Conservation (phyloP, 1,140 invertebrate genomes). For the Macrobrachium rosenbergii region DNA sequence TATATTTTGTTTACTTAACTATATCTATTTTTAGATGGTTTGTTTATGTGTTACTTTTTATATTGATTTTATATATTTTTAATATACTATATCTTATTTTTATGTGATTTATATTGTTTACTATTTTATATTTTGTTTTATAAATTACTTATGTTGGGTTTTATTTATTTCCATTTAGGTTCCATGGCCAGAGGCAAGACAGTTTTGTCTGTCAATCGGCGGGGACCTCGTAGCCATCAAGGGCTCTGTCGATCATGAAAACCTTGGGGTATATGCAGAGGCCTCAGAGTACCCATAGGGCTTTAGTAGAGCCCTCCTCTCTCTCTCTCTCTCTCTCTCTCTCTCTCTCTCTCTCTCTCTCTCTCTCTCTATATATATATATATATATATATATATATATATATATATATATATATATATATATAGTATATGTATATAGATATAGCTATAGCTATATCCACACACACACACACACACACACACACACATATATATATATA, state of each 20-base stretch:
- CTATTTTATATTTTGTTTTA: too few species aligned
- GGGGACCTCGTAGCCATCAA: conserved; percentile 6
- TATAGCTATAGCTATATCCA: too few species aligned
- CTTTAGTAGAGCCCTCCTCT: not conserved
- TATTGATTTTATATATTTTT: too few species aligned
- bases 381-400: not conserved
- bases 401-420: not conserved
- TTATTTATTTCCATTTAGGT: not conserved
- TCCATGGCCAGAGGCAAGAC: conserved; percentile 29
- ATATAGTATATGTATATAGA: too few species aligned
- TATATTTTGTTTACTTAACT: too few species aligned
- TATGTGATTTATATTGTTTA: too few species aligned
- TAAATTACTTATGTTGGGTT: not conserved
- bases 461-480: too few species aligned
- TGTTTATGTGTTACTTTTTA: too few species aligned
- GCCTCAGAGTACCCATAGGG: not conserved
- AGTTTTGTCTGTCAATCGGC: conserved; percentile 30
- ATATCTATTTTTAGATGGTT: too few species aligned
- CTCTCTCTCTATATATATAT: not conserved
- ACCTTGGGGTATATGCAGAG: conserved; percentile 1
- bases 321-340: conserved; percentile 5
- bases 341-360: conserved; percentile 22
- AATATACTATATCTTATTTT: too few species aligned
- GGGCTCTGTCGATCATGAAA: not conserved
- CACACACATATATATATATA: too few species aligned